Conservation (phyloP, 2,113 vertebrate genomes). For the Otus sunia region DNA sequence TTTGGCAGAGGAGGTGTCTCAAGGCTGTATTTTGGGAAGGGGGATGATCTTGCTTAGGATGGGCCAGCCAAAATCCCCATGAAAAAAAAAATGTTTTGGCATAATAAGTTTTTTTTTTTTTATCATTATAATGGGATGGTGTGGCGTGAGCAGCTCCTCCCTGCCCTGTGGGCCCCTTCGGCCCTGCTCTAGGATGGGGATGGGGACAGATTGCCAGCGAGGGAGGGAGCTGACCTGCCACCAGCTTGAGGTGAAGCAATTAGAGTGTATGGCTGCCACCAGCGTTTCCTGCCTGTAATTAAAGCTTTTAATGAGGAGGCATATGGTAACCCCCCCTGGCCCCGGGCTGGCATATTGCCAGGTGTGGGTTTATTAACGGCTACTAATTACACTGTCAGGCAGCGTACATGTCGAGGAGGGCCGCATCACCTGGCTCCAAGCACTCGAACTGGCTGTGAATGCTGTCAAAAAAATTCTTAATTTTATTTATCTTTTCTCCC, state of each 20-base stretch:
- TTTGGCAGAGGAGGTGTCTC: not conserved
- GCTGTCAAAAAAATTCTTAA: not conserved
- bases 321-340: not conserved
- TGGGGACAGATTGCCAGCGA: not conserved
- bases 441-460: not conserved
- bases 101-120: rapidly evolving
- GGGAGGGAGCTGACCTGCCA: not conserved
- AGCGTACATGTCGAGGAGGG: rapidly evolving
- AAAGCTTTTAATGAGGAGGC: not conserved
- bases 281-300: slow-evolving; percentile 5
- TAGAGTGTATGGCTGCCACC: not conserved
- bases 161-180: not conserved
- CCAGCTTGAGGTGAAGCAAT: not conserved
- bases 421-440: rapidly evolving
- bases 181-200: not conserved
- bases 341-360: not conserved
- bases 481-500: not conserved
- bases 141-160: rapidly evolving
- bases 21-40: not conserved
- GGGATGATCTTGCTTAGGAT: not conserved
- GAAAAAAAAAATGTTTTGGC: rapidly evolving
- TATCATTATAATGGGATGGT: not conserved
- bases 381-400: not conserved
- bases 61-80: not conserved
- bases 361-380: not conserved